Conservation (phyloP, 2,888 invertebrate genomes). For the Griposia aprilina region DNA sequence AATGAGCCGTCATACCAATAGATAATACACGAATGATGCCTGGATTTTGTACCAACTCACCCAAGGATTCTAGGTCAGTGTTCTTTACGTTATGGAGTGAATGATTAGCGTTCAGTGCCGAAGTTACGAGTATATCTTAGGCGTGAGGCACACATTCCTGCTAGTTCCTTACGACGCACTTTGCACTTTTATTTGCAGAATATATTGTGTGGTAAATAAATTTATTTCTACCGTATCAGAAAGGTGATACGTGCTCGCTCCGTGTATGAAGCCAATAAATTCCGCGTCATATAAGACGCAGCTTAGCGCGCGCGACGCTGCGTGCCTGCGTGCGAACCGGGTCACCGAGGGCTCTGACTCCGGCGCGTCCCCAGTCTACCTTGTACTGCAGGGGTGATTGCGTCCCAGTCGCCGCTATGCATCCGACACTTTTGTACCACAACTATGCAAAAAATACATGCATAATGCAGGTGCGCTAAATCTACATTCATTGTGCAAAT, state of each 20-base stretch:
- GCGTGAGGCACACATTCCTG: not conserved
- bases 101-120: slow-evolving; percentile 29
- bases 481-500: slow-evolving; percentile 77
- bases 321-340: slow-evolving; percentile 85
- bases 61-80: slow-evolving; percentile 33
- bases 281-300: slow-evolving; percentile 76
- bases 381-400: slow-evolving; percentile 68
- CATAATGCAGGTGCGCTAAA: slow-evolving; percentile 67
- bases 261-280: slow-evolving; percentile 55
- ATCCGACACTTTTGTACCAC: slow-evolving; percentile 61
- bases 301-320: slow-evolving; percentile 63
- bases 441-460: slow-evolving; percentile 65
- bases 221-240: not conserved
- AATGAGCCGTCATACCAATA: slow-evolving; percentile 65
- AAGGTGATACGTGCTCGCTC: slow-evolving; percentile 38
- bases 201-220: not conserved
- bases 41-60: slow-evolving; percentile 55
- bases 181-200: not conserved
- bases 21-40: slow-evolving; percentile 62
- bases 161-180: not conserved
- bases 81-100: slow-evolving; percentile 39
- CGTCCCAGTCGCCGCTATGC: slow-evolving; percentile 57
- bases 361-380: slow-evolving; percentile 65
- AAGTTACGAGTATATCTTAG: slow-evolving; percentile 6
- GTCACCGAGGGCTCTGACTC: slow-evolving; percentile 80